phyloP scores from a whole-genome alignment of 2,888 invertebrate species.

The Sinopyrophorus schimmeli region DNA sequence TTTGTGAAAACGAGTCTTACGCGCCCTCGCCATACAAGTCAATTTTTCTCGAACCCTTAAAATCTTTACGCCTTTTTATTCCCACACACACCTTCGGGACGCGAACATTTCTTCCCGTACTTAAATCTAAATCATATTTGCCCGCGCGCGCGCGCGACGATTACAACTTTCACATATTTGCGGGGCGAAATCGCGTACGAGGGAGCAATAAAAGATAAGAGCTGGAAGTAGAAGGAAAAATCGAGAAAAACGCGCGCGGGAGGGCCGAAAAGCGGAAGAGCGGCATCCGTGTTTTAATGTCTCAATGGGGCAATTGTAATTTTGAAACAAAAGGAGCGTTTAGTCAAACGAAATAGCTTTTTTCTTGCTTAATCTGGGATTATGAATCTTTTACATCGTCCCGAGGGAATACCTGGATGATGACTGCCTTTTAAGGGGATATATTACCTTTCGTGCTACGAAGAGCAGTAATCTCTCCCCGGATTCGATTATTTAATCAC shows the following conservation, averaged over 20 bases:
- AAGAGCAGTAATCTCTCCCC: conserved; percentile 25
- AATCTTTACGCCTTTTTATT: no score
- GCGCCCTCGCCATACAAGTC: conserved; percentile 37
- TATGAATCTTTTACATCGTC: conserved; percentile 54
- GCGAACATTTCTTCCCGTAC: no score
- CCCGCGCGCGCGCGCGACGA: no score
- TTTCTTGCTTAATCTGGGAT: conserved; percentile 53
- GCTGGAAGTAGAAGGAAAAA: conserved; percentile 22
- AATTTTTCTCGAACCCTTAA: no score
- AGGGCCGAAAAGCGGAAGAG: conserved; percentile 17
- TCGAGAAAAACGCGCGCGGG: conserved; percentile 17
- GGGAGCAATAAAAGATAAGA: conserved; percentile 33
- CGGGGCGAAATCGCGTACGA: conserved; percentile 24
- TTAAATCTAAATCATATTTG: no score
- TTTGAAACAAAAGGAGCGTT: conserved; percentile 53
- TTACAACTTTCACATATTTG: conserved; percentile 13
- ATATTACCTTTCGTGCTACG: conserved; percentile 43
- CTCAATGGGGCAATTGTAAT: conserved; percentile 53
- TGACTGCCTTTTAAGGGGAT: conserved; percentile 42
- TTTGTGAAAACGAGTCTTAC: conserved; percentile 33
- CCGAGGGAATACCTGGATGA: conserved; percentile 51
- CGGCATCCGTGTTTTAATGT: conserved; percentile 41
- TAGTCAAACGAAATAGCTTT: conserved; percentile 53
- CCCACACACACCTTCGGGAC: no score
- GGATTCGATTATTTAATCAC: conserved; percentile 33